phyloP scores from a whole-genome alignment of 2,113 vertebrate species.

The Phylloscopus trochiloides region DNA sequence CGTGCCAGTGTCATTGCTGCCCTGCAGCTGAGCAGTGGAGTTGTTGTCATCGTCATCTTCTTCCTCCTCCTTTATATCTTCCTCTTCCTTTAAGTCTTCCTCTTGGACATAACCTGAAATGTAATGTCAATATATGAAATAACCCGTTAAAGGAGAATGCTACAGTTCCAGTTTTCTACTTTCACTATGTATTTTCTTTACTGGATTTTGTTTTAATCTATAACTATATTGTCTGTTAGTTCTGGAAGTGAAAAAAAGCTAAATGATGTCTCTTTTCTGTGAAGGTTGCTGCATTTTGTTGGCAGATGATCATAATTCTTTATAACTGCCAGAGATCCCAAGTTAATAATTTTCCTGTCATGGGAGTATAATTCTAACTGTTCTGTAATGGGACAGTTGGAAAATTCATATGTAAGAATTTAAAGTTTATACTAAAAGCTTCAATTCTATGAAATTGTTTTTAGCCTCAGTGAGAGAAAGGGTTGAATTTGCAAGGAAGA shows the following conservation, averaged over 20 bases:
- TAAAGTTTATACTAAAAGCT: conserved; percentile 53
- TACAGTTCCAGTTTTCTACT: not conserved
- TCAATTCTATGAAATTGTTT: conserved; percentile 33
- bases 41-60: conserved; percentile 85
- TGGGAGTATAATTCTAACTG: conserved; percentile 38
- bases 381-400: conserved; percentile 18
- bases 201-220: not conserved
- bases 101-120: conserved; percentile 92
- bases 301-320: conserved; percentile 56
- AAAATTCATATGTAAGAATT: conserved; percentile 46
- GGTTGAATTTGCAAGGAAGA: not conserved
- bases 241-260: not conserved
- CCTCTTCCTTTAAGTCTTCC: conserved; percentile 84
- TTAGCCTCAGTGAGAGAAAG: not conserved
- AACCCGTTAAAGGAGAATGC: not conserved
- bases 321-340: conserved; percentile 41
- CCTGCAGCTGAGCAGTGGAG: conserved; percentile 84
- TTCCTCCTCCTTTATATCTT: conserved; percentile 84
- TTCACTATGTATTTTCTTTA: not conserved
- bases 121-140: conserved; percentile 53
- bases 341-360: conserved; percentile 61
- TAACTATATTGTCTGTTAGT: not conserved
- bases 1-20: conserved; percentile 84
- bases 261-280: not conserved
- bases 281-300: conserved; percentile 12